Conservation (phyloP, 2,113 vertebrate species). For the Phalacrocorax pelagicus region DNA sequence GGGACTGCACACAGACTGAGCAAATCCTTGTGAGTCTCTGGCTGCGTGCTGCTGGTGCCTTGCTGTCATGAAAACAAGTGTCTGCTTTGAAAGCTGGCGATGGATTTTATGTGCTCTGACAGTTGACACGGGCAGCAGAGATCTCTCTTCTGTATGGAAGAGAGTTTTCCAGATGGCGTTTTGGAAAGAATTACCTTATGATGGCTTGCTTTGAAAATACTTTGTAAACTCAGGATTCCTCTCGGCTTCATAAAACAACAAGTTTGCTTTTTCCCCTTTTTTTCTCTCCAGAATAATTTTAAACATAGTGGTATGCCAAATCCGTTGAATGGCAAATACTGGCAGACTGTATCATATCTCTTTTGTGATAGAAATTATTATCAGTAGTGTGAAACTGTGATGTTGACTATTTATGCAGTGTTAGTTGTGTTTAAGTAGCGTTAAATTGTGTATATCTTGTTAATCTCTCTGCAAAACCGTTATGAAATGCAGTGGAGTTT, state of each 20-base stretch:
- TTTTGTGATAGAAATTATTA: neutral
- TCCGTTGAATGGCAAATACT: neutral
- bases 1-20: fast-evolving
- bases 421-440: slow-evolving; percentile 17
- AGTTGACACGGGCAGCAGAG: neutral
- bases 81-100: neutral
- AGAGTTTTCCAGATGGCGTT: neutral
- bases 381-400: neutral
- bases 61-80: neutral
- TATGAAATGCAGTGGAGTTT: neutral
- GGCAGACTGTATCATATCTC: neutral
- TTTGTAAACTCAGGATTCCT: neutral
- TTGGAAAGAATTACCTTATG: neutral
- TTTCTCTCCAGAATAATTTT: neutral
- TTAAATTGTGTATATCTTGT: neutral
- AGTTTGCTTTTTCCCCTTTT: neutral
- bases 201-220: neutral
- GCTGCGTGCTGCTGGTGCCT: neutral
- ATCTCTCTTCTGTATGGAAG: neutral
- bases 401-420: neutral
- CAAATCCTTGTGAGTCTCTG: neutral
- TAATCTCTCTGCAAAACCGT: neutral
- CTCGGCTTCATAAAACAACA: neutral
- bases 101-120: neutral
- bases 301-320: neutral